These are phyloP conservation scores for Zaprionus taronus DNA, from an alignment of 1,140 invertebrate species.

Conservation along the genomic window DNA sequence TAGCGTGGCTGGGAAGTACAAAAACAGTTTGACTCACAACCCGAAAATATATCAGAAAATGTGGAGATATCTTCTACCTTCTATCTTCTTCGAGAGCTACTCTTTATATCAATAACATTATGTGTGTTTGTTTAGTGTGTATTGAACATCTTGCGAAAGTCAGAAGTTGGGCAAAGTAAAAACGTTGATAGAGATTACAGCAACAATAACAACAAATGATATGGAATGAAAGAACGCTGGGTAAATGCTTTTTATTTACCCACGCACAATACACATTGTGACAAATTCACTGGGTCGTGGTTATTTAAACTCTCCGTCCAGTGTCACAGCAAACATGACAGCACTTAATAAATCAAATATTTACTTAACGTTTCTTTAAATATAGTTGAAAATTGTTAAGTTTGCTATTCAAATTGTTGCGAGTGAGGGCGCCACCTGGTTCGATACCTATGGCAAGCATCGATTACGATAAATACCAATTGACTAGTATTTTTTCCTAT, in stretches of 20 bases:
- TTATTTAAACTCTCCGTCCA: slow-evolving; percentile 8
- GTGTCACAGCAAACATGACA: slow-evolving; percentile 8
- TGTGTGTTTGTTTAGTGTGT: slow-evolving; percentile 23
- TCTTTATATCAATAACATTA: slow-evolving; percentile 48
- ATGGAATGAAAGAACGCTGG: slow-evolving; percentile 45
- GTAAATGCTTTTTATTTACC: slow-evolving; percentile 56
- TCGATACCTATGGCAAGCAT: not conserved
- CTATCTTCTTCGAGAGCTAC: slow-evolving; percentile 7
- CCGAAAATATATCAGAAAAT: slow-evolving; percentile 55
- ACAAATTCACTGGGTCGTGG: slow-evolving; percentile 22
- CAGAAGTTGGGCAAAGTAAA: slow-evolving; percentile 57
- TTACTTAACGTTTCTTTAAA: slow-evolving; percentile 8
- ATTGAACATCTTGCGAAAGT: slow-evolving; percentile 70
- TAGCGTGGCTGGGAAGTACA: slow-evolving; percentile 42
- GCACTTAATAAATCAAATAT: slow-evolving; percentile 45
- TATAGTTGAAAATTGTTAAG: not conserved
- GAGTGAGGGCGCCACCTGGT: not conserved
- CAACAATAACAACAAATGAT: slow-evolving; percentile 37
- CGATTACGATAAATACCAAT: not conserved
- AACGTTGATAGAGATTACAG: slow-evolving; percentile 37
- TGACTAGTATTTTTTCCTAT: slow-evolving; percentile 29
- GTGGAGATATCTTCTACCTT: slow-evolving; percentile 57
- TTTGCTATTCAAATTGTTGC: not conserved
- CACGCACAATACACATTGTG: slow-evolving; percentile 28
- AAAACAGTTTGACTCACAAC: slow-evolving; percentile 47